These are phyloP conservation scores for Chaetodon trifascialis DNA, from an alignment of 2,113 vertebrate species.

Conservation along the genomic window DNA sequence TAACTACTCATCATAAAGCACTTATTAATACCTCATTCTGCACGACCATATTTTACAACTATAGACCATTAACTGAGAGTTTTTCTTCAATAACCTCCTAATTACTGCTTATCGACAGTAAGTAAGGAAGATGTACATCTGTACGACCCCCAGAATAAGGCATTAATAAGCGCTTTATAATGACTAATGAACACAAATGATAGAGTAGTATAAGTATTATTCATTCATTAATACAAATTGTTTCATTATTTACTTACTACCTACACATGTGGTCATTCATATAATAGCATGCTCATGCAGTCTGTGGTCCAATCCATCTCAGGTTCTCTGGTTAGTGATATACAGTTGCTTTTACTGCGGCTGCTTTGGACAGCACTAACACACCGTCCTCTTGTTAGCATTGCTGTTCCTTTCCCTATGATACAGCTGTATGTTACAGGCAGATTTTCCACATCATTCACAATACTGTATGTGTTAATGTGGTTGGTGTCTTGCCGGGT, in stretches of 20 bases:
- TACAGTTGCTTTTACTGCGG: background rate
- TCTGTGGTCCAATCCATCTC: background rate
- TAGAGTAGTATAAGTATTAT: too few relatives aligned
- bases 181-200: too few relatives aligned
- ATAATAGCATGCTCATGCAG: background rate
- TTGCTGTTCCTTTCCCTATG: conserved; percentile 19
- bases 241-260: too few relatives aligned
- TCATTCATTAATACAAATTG: background rate
- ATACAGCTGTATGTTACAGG: background rate
- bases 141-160: too few relatives aligned
- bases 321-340: background rate
- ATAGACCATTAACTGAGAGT: too few relatives aligned
- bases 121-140: too few relatives aligned
- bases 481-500: conserved; percentile 32
- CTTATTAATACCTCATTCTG: too few relatives aligned
- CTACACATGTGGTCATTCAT: background rate
- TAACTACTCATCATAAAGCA: too few relatives aligned
- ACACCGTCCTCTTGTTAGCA: background rate
- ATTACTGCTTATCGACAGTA: too few relatives aligned
- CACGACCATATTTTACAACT: too few relatives aligned
- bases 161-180: too few relatives aligned
- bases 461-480: conserved; percentile 5
- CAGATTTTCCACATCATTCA: conserved; percentile 61
- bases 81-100: too few relatives aligned
- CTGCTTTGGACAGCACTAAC: background rate